Evolutionary conservation across 2,113 vertebrate genomes (phyloP).

Genomic region (Brachyhypopomus occidentalis): DNA sequence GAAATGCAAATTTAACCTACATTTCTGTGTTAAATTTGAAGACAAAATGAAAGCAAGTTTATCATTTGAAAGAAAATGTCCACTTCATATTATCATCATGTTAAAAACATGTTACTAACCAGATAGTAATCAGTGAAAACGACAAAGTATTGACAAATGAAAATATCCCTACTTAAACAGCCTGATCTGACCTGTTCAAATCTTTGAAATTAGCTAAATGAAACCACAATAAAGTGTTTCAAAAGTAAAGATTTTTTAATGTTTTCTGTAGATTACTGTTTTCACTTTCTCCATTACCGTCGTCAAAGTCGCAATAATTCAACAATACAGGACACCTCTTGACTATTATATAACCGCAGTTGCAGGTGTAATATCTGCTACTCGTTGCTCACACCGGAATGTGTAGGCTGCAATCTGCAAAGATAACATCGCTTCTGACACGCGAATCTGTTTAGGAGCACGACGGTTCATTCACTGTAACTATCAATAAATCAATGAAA

Average conservation of each 20-base stretch:
- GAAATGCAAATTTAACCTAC: neutral
- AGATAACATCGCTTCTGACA: neutral
- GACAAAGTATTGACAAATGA: neutral
- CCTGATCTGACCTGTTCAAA: too few relatives aligned
- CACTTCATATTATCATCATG: neutral
- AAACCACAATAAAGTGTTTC: neutral
- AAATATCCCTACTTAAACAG: too few relatives aligned
- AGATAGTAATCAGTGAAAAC: neutral
- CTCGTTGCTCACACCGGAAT: neutral
- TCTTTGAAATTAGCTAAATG: neutral
- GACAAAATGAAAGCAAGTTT: too few relatives aligned
- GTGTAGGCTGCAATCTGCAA: neutral
- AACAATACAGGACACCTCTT: neutral
- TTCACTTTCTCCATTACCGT: neutral
- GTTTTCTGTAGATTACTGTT: neutral
- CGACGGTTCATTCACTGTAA: neutral
- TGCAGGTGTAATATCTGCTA: neutral
- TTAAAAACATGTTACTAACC: neutral
- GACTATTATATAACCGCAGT: constrained; percentile 2
- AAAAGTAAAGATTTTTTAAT: neutral
- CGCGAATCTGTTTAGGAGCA: neutral
- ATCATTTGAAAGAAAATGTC: too few relatives aligned
- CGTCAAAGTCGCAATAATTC: neutral
- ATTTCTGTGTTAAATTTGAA: too few relatives aligned
- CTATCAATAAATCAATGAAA: neutral